Evolutionary conservation across 2,797 vertebrate genomes (phyloP), one percentile per base, ranked within the genome.

Genomic region (Rhodeus uyekii): DNA sequence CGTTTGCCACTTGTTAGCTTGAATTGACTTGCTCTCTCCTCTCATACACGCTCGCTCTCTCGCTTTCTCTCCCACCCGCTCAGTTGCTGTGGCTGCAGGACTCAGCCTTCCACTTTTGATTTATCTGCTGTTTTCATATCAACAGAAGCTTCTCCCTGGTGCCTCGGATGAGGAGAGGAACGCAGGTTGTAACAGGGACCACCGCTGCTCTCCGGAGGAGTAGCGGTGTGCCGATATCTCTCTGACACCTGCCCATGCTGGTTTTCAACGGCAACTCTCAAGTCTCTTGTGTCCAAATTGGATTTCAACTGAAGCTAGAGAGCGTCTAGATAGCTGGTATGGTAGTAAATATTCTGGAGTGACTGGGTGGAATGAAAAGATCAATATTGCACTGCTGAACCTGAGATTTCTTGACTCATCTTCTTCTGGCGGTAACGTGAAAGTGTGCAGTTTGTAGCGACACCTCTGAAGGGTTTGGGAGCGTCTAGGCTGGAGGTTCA

Each of bases 31-130:
- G 34, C 65, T 32, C 68, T 63, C 44, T 72, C 29, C 85, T 84
- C 76, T 83, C 81, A 86, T 81, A 88, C 88, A 87, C 68, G 88
- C 84, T 81, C 44, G 61, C 58, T 74, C 85, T 65, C 86, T 76
- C 86, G 24, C 39, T 39, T n/a, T 27, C 48, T 65, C 64, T 19
- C 2, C 34, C 36, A 68, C 67, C 69, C 63, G 34, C 74, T 89
- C 89, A 90, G 90, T 89, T 64, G 80, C 88, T 91, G 93, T 93
- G 92, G 93, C 93, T 93, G 90, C 92, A 84, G 88, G 89, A 87
- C 87, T 71, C 86, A 90, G 88, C 89, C 86, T 82, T 87, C 87
- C 88, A 88, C 61, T 78, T 88, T 84, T 93, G 92, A 94, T 94
- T 92, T 93, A 92, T 93, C 87, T 83, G 86, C 84, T 88, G 88